Evolutionary conservation across 2,888 invertebrate species (phyloP), one percentile per base, ranked within the genome.

Genomic region (Drosophila paracracens): DNA sequence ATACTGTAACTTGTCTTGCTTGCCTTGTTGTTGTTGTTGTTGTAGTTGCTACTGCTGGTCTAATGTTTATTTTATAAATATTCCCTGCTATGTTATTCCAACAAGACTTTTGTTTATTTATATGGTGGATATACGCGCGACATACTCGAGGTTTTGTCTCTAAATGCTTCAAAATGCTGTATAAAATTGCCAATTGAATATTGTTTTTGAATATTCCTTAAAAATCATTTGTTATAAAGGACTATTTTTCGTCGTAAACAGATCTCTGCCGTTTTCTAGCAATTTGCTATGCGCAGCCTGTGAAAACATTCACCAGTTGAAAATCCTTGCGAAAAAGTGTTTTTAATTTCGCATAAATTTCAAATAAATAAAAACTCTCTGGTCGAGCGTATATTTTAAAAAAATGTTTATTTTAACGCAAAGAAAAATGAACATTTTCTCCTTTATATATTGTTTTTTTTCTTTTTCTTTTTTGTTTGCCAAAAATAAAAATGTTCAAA

Each of bases 261-360:
- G 16, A 8, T n/a, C 43, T 33, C 48, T 27, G 53, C 21, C 21
- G 33, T 59, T 29, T 67, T 25, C 58, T 62, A 36, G 52, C 60
- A 58, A 80, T 73, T 76, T 66, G 52, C 66, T 76, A 63, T 76
- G 77, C 70, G 84, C 35, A 10, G 75, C 71, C 90, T 86, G 82
- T 83, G 48, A 83, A 88, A 88, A 88, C 87, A 90, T 68, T 57
- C 61, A 21, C 21, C 67, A 66, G 66, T 71, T 35, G 68, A 52
- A 81, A 85, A 78, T 82, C 84, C 83, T 86, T 86, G 90, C 89
- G 82, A 86, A 83, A 90, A 88, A 77, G 76, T 71, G 74, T 79
- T 86, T 88, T 90, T 83, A 86, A 83, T 83, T 90, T 90, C 87
- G 80, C 88, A 81, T 82, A 90, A 74, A 86, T 90, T 88, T 86